Evolutionary conservation across 2,113 vertebrate genomes (phyloP).

Genomic region (Fukomys damarensis): DNA sequence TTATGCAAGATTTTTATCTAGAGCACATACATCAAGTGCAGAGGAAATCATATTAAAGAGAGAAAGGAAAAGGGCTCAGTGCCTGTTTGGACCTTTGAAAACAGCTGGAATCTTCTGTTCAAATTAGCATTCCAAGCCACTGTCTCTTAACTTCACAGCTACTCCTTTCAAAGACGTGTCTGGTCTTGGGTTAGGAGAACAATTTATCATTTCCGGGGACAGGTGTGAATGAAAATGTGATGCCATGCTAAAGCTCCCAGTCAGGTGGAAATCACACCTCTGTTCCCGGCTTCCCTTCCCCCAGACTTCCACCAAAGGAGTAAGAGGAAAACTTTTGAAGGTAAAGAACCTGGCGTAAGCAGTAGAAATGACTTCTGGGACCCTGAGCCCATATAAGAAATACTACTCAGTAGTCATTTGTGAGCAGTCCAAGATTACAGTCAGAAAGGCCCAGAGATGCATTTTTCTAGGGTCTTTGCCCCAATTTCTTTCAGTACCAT

Average conservation of each 20-base stretch:
- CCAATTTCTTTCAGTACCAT: neutral
- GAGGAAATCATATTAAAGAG: conserved; percentile 56
- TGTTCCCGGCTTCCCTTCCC: neutral
- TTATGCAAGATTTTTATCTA: conserved; percentile 64
- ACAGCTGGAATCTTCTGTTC: neutral
- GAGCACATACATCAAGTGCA: conserved; percentile 25
- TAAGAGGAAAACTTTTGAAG: neutral
- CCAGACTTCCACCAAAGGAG: neutral
- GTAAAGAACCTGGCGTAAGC: neutral
- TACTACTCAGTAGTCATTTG: neutral
- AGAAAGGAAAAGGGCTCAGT: neutral
- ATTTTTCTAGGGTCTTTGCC: neutral
- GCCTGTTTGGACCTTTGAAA: conserved; percentile 13
- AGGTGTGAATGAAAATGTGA: conserved; percentile 2
- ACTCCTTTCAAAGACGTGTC: neutral
- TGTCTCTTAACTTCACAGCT: neutral
- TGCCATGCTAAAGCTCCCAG: neutral
- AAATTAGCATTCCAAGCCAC: neutral
- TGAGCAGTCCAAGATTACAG: neutral
- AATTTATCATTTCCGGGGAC: neutral
- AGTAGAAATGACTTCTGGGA: neutral
- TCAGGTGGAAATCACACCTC: neutral
- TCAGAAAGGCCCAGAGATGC: neutral
- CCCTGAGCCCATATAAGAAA: neutral
- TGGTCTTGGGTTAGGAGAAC: neutral